A percentile compares a stretch with the other conserved stretches of the same genome.
Evolutionary conservation across 2,888 invertebrate species (phyloP).

Genomic region (Mythimna loreyi): DNA sequence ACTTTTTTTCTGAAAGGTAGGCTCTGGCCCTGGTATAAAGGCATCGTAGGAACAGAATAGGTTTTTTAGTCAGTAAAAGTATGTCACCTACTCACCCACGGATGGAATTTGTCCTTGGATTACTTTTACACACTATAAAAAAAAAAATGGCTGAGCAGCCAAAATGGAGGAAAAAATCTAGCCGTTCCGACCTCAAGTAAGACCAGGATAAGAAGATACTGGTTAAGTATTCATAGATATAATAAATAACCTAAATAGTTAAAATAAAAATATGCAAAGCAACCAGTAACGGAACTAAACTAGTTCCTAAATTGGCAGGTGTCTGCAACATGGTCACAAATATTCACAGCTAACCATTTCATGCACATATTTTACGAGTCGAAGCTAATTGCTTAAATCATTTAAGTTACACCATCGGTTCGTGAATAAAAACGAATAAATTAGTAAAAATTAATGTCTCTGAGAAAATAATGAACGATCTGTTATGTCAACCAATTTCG

Average conservation of each 20-base stretch:
- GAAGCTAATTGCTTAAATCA: slow-evolving; percentile 33
- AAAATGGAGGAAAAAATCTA: too few species aligned
- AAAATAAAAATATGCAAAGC: not conserved
- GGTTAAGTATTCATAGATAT: too few species aligned
- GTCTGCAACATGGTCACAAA: slow-evolving; percentile 26
- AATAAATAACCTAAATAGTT: not conserved
- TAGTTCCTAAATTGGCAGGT: slow-evolving; percentile 13
- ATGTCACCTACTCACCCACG: too few species aligned
- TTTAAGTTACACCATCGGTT: slow-evolving; percentile 8
- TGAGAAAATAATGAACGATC: slow-evolving; percentile 9
- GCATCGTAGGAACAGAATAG: too few species aligned
- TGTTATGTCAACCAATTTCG: not conserved
- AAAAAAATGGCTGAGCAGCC: too few species aligned
- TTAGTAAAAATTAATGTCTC: slow-evolving; percentile 12
- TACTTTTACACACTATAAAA: too few species aligned
- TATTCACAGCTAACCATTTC: slow-evolving; percentile 29
- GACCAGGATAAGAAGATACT: too few species aligned
- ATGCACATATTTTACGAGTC: slow-evolving; percentile 38
- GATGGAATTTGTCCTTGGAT: too few species aligned
- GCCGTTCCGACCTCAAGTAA: too few species aligned
- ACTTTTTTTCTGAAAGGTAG: too few species aligned
- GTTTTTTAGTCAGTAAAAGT: too few species aligned
- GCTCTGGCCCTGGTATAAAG: too few species aligned
- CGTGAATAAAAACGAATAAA: slow-evolving; percentile 31
- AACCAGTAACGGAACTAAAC: slow-evolving; percentile 7